Evolutionary conservation across 2,113 vertebrate species (phyloP), one percentile per base, ranked within the genome.

Genomic region (Carollia perspicillata): DNA sequence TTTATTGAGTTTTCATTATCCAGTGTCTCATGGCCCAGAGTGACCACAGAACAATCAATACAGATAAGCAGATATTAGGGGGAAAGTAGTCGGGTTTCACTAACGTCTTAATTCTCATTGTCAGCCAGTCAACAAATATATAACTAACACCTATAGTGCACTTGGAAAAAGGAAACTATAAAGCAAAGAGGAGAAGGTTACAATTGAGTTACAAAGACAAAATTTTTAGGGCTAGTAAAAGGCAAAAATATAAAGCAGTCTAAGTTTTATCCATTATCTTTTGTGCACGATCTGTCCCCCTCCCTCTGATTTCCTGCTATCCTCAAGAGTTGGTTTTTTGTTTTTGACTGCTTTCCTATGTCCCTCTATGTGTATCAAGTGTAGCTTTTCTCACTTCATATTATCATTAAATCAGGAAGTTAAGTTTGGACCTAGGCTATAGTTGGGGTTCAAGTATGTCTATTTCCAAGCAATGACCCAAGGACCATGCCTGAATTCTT

Each of bases 121-220:
- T 35, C 47, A 90, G 22, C 4, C 26, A 55, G 75, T 47, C 51
- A 51, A 40, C 10, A 49, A 74, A 63, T 93, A 89, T 47, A 75
- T 90, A 85, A 84, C 20, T 58, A 93, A n/a, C 12, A 74, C 9
- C 42, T 71, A 35, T 6, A 28, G 11, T 42, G 20, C 55, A 75
- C 53, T 55, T 93, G 51, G 44, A 79, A 86, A 66, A 53, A 96
- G 90, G 30, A 96, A 68, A 92, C 78, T 71, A 72, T 35, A 44
- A 90, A 93, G 49, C 72, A 63, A 90, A 26, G n/a, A 69, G 33
- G 14, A 28, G 13, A 63, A 80, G 37, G 26, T 74, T 53, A 60
- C 18, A 78, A 44, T 94, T 28, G n/a, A 33, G 9, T 84, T 93
- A 65, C 42, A 71, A 93, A 94, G 35, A 44, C 30, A 90, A 66